Base-by-base conservation (phyloP, 2,888 invertebrate species). In the Parascotia fuliginaria region DNA sequence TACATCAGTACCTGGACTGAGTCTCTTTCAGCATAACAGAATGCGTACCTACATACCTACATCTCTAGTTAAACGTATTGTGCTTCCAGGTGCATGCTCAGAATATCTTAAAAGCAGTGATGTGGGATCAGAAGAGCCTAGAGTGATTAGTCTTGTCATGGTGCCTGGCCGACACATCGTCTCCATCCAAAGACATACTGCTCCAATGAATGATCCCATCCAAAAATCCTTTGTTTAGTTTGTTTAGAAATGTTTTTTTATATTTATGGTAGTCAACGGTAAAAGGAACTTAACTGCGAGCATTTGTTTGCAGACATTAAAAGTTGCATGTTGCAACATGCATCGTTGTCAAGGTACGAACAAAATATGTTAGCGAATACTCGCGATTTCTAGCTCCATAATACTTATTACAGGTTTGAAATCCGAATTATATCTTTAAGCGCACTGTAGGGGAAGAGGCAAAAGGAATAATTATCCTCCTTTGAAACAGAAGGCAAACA, bases 111-210 rank as follows among this genome's bases (percentile, higher is more conserved):
- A 96, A 43, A 94, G 93, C 65, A 95, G 93, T 27, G 50, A 50
- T 57, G 94, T 94, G 63, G 89, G 89, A 63, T 82, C 87, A 29
- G 94, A 96, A 73, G 97, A 97, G 65, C 96, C 97, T 2, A 92
- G 98, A 70, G 95, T 97, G 43, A 89, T 98, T 37, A 98, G 98
- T 15, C 93, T 98, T 54, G 98, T 98, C 1, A 98, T 98, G 98
- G 96, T 98, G 42, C 98, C 98, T 2, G 98, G 98, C 4, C 95
- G 97, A 71, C 98, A 98, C 76, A 98, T 98, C 66, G 95, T 98
- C 16, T 96, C 96, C 22, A 96, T 98, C 22, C 50, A 96, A 64
- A 93, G 24, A 24, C 24, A 24, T 24, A 24, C 7, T 24, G 7
- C 3, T 6, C 24, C 24, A 3, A 24, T 3, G 19, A 2, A 19